These are phyloP conservation scores for Threskiornis aethiopicus DNA, from an alignment of 2,797 vertebrate genomes.

Conservation along the genomic window DNA sequence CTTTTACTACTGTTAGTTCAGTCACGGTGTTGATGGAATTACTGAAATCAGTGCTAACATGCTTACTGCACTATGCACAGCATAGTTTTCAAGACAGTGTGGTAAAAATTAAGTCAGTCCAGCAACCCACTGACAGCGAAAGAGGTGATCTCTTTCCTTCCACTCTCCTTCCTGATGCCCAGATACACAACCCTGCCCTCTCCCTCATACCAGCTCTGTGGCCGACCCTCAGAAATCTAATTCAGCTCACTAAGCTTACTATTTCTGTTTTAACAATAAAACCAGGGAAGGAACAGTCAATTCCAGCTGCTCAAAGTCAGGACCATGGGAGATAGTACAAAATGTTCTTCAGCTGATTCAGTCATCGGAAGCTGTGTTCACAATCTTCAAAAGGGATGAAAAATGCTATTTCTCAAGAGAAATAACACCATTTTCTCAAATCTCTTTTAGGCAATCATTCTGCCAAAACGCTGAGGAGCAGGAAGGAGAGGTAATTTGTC, in stretches of 20 bases:
- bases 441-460: not conserved
- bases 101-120: not conserved
- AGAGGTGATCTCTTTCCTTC: not conserved
- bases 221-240: not conserved
- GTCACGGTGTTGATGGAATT: not conserved
- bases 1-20: slow-evolving; percentile 12
- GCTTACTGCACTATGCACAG: not conserved
- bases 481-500: not conserved
- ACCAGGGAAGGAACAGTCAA: not conserved
- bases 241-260: not conserved
- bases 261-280: not conserved
- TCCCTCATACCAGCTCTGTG: not conserved
- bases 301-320: not conserved
- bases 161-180: not conserved
- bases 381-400: not conserved
- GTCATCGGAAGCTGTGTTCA: not conserved
- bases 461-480: not conserved
- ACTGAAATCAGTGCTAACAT: not conserved
- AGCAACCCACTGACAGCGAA: not conserved
- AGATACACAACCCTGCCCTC: not conserved
- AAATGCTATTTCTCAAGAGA: not conserved
- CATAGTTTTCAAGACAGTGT: not conserved
- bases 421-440: not conserved
- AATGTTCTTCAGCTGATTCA: not conserved
- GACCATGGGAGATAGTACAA: not conserved